Evolutionary conservation across 1,140 invertebrate species (phyloP).

Genomic region (Penaeus vannamei): DNA sequence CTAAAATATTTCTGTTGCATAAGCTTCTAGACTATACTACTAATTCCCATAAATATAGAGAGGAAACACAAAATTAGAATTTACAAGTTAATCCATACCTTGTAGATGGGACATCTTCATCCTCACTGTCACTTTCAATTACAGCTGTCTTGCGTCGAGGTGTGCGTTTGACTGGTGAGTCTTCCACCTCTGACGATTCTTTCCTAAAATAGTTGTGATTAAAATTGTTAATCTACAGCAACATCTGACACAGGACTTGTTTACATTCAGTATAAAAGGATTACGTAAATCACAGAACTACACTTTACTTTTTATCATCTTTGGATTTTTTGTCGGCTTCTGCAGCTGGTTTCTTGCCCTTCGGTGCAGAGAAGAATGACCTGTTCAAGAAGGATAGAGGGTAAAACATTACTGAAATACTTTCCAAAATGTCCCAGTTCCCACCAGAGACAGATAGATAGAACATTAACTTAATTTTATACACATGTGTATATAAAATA

Average conservation of each 20-base stretch:
- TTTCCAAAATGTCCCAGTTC: too few relatives aligned
- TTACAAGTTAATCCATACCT: not conserved
- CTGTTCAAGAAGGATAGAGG: not conserved
- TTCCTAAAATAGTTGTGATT: not conserved
- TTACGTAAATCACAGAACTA: too few relatives aligned
- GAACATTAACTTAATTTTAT: too few relatives aligned
- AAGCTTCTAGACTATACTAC: too few relatives aligned
- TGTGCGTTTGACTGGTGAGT: conserved; percentile 54
- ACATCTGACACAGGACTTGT: not conserved
- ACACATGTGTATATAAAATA: too few relatives aligned
- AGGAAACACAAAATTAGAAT: not conserved
- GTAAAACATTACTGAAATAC: not conserved
- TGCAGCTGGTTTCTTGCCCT: conserved; percentile 37
- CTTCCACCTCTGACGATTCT: not conserved
- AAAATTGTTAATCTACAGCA: not conserved
- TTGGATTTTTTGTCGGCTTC: not conserved
- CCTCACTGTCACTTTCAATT: conserved; percentile 68
- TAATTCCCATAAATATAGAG: too few relatives aligned
- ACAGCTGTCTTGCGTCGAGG: conserved; percentile 48
- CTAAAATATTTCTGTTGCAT: too few relatives aligned
- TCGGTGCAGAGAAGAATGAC: conserved; percentile 52
- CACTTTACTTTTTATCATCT: conserved; percentile 40
- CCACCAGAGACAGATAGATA: too few relatives aligned
- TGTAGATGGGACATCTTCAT: conserved; percentile 7
- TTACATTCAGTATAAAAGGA: too few relatives aligned